A percentile compares a stretch with the other conserved stretches of the same genome.
These are phyloP conservation scores for Lucinisca nassula DNA, from an alignment of 2,888 invertebrate genomes.

Conservation along the genomic window DNA sequence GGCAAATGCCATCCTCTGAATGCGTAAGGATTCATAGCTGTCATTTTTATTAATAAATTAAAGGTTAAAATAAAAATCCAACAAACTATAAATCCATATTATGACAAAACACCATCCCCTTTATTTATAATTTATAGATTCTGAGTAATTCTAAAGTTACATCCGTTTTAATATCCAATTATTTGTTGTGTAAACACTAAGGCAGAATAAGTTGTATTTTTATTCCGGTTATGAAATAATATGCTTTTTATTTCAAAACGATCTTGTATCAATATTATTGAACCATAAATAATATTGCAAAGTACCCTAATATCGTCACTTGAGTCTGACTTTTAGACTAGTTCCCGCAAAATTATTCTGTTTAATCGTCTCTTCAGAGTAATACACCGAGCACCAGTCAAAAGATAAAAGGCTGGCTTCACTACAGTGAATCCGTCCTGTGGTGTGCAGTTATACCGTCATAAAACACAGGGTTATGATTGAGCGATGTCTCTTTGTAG, in stretches of 20 bases:
- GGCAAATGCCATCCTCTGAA: slow-evolving; percentile 84
- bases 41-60: slow-evolving; percentile 49
- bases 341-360: not conserved
- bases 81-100: not conserved
- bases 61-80: not conserved
- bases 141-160: not conserved
- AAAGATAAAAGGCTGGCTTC: not conserved
- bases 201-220: not conserved
- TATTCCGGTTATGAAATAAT: not conserved
- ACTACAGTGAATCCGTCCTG: not conserved
- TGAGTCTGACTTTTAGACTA: not conserved
- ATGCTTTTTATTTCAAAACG: not conserved
- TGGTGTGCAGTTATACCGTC: not conserved
- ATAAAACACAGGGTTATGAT: slow-evolving; percentile 6
- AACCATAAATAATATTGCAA: not conserved
- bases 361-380: not conserved
- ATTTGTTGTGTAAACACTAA: not conserved
- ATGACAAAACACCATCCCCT: not conserved
- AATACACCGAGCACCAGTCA: slow-evolving; percentile 2
- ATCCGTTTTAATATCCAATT: not conserved
- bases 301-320: not conserved
- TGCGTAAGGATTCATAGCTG: slow-evolving; percentile 83
- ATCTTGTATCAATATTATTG: not conserved
- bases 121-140: not conserved
- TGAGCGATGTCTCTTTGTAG: slow-evolving; percentile 8